Evolutionary conservation across 2,797 vertebrate genomes (phyloP).

Genomic region (Sebastes hubbsi): DNA sequence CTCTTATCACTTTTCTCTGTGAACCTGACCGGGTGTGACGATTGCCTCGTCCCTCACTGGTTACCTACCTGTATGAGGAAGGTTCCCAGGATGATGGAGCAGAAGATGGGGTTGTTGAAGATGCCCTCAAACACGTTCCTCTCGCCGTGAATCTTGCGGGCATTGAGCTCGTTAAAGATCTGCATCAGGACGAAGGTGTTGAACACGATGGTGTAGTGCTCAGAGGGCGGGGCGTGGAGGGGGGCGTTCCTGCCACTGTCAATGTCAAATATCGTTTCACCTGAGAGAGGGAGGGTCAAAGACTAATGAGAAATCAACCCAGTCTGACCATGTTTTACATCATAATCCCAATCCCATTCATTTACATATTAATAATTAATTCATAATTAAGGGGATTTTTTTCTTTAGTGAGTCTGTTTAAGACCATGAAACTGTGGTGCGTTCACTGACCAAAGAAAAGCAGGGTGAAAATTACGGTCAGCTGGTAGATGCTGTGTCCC

Average conservation of each 20-base stretch:
- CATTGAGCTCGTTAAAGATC: slow-evolving; percentile 97
- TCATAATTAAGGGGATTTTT: not conserved
- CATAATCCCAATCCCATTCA: not conserved
- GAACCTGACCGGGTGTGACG: not conserved
- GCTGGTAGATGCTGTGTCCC: slow-evolving; percentile 94
- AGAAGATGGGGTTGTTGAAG: slow-evolving; percentile 95
- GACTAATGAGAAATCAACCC: not conserved
- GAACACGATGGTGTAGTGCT: slow-evolving; percentile 98
- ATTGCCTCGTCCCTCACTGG: not conserved
- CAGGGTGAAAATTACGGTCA: slow-evolving; percentile 92
- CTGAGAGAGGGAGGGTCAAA: slow-evolving; percentile 64
- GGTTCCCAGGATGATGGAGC: slow-evolving; percentile 92
- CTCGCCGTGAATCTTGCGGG: slow-evolving; percentile 97
- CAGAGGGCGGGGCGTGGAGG: slow-evolving; percentile 92
- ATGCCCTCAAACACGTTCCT: slow-evolving; percentile 96
- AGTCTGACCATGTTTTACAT: not conserved
- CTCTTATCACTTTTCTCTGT: not conserved
- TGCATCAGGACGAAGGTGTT: slow-evolving; percentile 99
- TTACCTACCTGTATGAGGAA: slow-evolving; percentile 89
- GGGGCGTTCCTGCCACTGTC: slow-evolving; percentile 93
- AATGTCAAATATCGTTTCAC: slow-evolving; percentile 92
- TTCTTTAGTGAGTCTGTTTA: not conserved
- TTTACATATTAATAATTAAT: not conserved
- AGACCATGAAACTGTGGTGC: not conserved
- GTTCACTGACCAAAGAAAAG: slow-evolving; percentile 90